These are phyloP conservation scores for Dexiosoma caninum DNA, from an alignment of 2,888 invertebrate genomes.

Conservation along the genomic window DNA sequence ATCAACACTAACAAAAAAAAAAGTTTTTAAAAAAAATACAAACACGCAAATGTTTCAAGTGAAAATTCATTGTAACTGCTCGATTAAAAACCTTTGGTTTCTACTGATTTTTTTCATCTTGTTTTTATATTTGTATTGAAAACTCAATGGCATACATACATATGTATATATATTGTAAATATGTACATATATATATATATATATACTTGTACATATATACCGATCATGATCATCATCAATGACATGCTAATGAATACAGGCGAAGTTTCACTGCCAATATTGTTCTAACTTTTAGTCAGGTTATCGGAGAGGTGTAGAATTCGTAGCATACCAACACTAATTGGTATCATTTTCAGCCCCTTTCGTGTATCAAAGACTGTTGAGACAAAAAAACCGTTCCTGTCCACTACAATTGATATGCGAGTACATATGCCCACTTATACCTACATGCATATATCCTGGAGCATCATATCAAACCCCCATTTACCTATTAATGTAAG, in stretches of 20 bases:
- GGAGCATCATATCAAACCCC: too few species aligned
- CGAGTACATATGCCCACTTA: too few species aligned
- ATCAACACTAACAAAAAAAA: slow-evolving; percentile 6
- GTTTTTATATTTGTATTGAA: slow-evolving; percentile 24
- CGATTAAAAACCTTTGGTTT: slow-evolving; percentile 5
- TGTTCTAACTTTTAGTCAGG: background rate
- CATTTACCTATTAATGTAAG: too few species aligned
- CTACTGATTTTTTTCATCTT: background rate
- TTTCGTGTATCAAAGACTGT: too few species aligned
- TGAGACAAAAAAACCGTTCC: too few species aligned
- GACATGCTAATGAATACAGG: background rate
- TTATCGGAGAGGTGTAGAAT: too few species aligned
- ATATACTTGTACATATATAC: background rate
- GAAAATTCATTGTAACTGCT: slow-evolving; percentile 42
- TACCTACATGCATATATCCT: too few species aligned
- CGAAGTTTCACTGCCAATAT: background rate
- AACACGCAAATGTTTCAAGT: slow-evolving; percentile 61
- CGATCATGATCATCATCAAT: slow-evolving; percentile 26
- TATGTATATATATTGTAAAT: too few species aligned
- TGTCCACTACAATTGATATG: too few species aligned
- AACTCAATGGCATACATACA: slow-evolving; percentile 16
- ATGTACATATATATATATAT: too few species aligned
- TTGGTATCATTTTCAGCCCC: too few species aligned
- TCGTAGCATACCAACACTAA: too few species aligned
- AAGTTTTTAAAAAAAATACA: slow-evolving; percentile 34